A percentile compares a stretch with the other conserved stretches of the same genome.
Conservation (phyloP, 1,140 invertebrate genomes). For the Ridgeia piscesae region DNA sequence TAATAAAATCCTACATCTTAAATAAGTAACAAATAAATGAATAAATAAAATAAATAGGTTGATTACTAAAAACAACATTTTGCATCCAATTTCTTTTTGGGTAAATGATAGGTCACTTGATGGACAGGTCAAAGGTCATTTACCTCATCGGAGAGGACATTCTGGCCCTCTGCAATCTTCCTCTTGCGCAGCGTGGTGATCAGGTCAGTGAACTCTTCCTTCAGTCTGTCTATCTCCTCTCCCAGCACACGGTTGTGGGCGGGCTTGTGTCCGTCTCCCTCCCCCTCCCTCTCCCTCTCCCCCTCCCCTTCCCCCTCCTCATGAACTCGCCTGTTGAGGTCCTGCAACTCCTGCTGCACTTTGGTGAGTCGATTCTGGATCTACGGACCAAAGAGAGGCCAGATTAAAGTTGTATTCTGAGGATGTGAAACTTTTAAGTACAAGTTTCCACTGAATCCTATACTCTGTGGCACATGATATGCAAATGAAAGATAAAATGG, state of each 20-base stretch:
- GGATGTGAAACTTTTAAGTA: too few relatives aligned
- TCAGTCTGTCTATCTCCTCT: constrained; percentile 55
- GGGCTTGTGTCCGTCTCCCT: constrained; percentile 38
- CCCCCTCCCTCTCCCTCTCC: not conserved
- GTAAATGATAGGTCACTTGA: too few relatives aligned
- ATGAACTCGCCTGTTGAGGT: constrained; percentile 55
- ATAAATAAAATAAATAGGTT: too few relatives aligned
- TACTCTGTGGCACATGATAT: too few relatives aligned
- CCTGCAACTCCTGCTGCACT: constrained; percentile 62
- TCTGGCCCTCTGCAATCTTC: constrained; percentile 55
- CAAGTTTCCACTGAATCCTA: too few relatives aligned
- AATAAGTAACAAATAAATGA: too few relatives aligned
- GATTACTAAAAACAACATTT: too few relatives aligned
- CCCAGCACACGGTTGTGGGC: constrained; percentile 50
- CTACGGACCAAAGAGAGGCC: not conserved
- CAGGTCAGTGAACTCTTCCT: constrained; percentile 62
- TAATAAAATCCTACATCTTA: too few relatives aligned
- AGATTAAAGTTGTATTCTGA: too few relatives aligned
- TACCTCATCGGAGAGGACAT: constrained; percentile 40
- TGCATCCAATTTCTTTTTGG: too few relatives aligned
- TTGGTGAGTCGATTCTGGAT: constrained; percentile 22
- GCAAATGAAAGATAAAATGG: too few relatives aligned
- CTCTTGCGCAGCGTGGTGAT: constrained; percentile 60
- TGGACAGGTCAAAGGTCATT: too few relatives aligned
- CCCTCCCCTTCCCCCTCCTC: constrained; percentile 25